Base-by-base conservation (phyloP, 2,113 vertebrate genomes). In the Sceloporus tristichus region DNA sequence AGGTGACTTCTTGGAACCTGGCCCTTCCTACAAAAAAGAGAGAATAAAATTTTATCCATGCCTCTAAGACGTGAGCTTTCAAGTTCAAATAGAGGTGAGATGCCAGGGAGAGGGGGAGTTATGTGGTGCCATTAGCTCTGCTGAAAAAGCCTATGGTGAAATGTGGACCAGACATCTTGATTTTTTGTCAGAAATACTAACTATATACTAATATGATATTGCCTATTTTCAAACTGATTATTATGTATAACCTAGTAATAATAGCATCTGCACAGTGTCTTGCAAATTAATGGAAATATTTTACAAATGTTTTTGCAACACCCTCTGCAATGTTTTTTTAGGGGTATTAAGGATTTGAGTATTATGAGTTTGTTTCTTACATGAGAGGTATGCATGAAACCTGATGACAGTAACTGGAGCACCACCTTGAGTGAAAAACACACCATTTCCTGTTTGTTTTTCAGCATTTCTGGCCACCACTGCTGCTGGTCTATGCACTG, bases 1-100 rank as follows among this genome's bases (percentile, higher is more conserved):
- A 95, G 80, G 88, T 94, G 90, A 92, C 87, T 90, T 88, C 77
- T 4, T 5, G 82, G 68, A 54, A 71, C 88, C 71, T 76, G 88
- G 65, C 82, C 90, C 56, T 77, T 29, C 73, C 77, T n/a, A 13
- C 62, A 84, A 88, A 92, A 56, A 42, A 89, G 66, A 56, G 40
- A 90, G 80, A 5, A 79, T 16, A 86, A 71, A 38, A 56, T 90
- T 86, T 65, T 88, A 90, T 92, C 56, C 85, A 10, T 40, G 38
- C 83, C 90, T 38, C 74, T 79, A 9, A 54, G 59, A 68, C 9
- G 21, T 42, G 2, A 56, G 23, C 23, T 87, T 80, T 87, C 66
- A 87, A 80, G 85, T 78, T 78, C 81, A 88, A 59, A 77, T 59
- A 29, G 62, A 88, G 48, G 16, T 84, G 81, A 65, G n/a, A 73